A percentile compares a stretch with the other conserved stretches of the same genome.
phyloP scores from a whole-genome alignment of 2,888 invertebrate species.

The Ormyrus pomaceus region DNA sequence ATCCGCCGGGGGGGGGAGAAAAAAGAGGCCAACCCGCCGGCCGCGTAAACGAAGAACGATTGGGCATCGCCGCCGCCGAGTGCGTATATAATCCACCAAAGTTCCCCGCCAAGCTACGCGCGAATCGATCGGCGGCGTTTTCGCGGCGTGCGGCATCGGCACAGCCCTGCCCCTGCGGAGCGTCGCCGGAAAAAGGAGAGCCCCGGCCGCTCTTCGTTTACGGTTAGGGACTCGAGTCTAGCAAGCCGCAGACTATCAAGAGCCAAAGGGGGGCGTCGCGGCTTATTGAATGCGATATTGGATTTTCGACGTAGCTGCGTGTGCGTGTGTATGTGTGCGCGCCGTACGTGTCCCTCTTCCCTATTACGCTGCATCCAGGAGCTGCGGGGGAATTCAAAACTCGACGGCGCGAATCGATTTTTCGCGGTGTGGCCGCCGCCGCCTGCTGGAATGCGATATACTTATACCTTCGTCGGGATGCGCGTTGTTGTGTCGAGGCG shows the following conservation, averaged over 20 bases:
- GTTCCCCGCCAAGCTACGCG: not conserved
- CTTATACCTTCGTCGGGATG: no score
- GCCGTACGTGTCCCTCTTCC: no score
- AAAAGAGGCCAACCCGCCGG: no score
- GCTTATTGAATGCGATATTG: slow-evolving; percentile 74
- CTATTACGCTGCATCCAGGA: no score
- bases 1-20: not conserved
- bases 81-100: slow-evolving; percentile 10
- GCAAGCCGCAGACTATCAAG: slow-evolving; percentile 13
- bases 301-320: slow-evolving; percentile 63
- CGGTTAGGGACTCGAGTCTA: slow-evolving; percentile 9
- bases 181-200: not conserved
- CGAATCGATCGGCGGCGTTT: slow-evolving; percentile 20
- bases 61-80: not conserved
- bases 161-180: no score
- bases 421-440: not conserved
- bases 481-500: no score
- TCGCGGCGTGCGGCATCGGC: not conserved
- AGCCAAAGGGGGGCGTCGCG: slow-evolving; percentile 36
- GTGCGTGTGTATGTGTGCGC: not conserved
- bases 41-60: slow-evolving; percentile 23
- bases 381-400: not conserved
- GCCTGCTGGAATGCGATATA: no score
- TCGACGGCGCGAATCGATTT: not conserved
- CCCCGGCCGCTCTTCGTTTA: slow-evolving; percentile 53